Evolutionary conservation across 2,113 vertebrate genomes (phyloP).

Genomic region (Rhodinocichla rosea): DNA sequence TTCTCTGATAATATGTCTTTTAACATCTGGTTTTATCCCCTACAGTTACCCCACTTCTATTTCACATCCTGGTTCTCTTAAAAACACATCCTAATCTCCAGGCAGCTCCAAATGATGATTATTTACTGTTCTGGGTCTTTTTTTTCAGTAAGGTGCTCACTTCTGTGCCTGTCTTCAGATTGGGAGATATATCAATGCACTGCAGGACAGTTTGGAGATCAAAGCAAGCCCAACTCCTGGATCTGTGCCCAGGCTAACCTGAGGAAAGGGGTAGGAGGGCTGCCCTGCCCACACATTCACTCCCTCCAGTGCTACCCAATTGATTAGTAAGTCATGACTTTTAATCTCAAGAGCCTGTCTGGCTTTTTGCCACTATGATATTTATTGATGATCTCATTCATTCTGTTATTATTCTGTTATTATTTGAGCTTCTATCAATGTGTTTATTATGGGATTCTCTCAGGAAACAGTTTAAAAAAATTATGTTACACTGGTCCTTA

Average conservation of each 20-base stretch:
- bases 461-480: neutral
- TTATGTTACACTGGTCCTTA: neutral
- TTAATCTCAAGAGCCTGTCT: neutral
- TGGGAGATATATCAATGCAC: neutral
- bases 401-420: neutral
- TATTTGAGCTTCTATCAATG: neutral
- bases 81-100: neutral
- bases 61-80: neutral
- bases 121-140: neutral
- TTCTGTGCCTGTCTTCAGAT: neutral
- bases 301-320: neutral
- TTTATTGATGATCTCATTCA: neutral
- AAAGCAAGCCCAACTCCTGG: neutral
- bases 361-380: neutral
- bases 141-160: neutral
- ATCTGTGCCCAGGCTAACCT: neutral
- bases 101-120: neutral
- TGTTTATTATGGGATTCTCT: neutral
- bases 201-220: neutral
- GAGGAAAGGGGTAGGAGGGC: neutral
- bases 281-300: neutral
- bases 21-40: neutral
- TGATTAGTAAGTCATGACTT: neutral
- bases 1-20: neutral
- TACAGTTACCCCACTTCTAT: neutral